Conservation (phyloP, 2,888 invertebrate species). For the Sepioteuthis lessoniana region DNA sequence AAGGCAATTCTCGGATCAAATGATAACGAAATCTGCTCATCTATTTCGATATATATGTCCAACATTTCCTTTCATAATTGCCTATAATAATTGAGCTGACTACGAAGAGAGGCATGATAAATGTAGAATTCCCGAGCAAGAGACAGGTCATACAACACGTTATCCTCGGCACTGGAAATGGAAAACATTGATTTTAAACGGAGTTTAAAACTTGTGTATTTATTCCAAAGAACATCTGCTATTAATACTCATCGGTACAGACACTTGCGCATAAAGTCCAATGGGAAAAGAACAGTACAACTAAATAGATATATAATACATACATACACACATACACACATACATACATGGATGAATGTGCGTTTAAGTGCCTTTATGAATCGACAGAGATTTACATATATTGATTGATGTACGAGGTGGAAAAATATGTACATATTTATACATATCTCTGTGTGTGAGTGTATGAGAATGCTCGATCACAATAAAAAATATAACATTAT, state of each 20-base stretch:
- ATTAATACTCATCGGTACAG: background rate
- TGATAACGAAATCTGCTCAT: background rate
- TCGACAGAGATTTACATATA: too few relatives aligned
- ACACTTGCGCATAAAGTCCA: background rate
- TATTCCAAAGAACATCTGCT: background rate
- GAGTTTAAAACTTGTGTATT: background rate
- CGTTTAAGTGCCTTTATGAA: too few relatives aligned
- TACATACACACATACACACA: background rate
- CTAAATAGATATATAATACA: background rate
- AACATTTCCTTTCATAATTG: background rate
- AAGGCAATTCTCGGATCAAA: background rate
- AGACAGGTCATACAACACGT: background rate
- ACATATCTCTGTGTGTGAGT: too few relatives aligned
- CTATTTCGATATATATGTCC: background rate
- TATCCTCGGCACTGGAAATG: background rate
- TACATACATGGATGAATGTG: too few relatives aligned
- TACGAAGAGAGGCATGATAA: background rate
- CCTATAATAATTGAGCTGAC: background rate
- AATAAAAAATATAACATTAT: too few relatives aligned
- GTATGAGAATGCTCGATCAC: too few relatives aligned
- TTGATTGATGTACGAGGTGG: too few relatives aligned
- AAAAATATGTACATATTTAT: too few relatives aligned
- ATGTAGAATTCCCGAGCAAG: background rate
- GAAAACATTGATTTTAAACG: slow-evolving; percentile 9
- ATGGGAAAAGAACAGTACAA: background rate